Base-by-base conservation (phyloP, 1,140 invertebrate genomes). In the Ooceraea biroi region DNA sequence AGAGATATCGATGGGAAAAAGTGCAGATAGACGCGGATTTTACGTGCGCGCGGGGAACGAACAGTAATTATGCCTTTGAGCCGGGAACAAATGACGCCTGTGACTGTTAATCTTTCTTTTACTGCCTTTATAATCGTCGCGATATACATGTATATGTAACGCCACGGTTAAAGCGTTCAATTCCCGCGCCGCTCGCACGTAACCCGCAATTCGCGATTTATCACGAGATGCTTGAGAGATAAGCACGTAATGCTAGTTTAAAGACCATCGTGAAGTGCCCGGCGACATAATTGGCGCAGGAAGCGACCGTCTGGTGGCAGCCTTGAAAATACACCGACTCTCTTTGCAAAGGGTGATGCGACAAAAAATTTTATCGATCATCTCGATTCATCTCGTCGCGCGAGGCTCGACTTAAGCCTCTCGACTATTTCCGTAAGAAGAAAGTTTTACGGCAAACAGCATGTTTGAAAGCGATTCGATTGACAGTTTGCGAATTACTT, bases 131-230 rank as follows among this genome's bases (percentile, higher is more conserved):
- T 71, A 57, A 80, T 80, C 50, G 65, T 30, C 63, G 65, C 22
- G 10, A 36, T 36, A 7, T 36, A 36, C 36, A 36, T 7, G 12
- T 36, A 36, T 7, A 36, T 7, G 12, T 30, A 55, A n/a, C 30
- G 76, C 30, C 22, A 65, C 36, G 36, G 48, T 71, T 80, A 58
- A 71, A 71, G 76, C 36, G 48, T 69, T 78, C 63, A 71, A 71
- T 80, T 80, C 65, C 36, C 63, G 36, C 41, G 12, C 74, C 17
- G 63, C 63, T 52, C 14, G 76, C 36, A 78, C 76, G 63, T 78
- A 57, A 78, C 30, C 50, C 36, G 76, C 65, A 80, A 71, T 80
- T 71, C 41, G 50, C 65, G 69, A n/a, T 58, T 80, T 80, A 80
- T 71, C 50, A 22, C 52, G 65, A 44, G 65, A 80, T 80, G 52